Base-by-base conservation (phyloP, 2,888 invertebrate species). In the Vesta saturnalis region DNA sequence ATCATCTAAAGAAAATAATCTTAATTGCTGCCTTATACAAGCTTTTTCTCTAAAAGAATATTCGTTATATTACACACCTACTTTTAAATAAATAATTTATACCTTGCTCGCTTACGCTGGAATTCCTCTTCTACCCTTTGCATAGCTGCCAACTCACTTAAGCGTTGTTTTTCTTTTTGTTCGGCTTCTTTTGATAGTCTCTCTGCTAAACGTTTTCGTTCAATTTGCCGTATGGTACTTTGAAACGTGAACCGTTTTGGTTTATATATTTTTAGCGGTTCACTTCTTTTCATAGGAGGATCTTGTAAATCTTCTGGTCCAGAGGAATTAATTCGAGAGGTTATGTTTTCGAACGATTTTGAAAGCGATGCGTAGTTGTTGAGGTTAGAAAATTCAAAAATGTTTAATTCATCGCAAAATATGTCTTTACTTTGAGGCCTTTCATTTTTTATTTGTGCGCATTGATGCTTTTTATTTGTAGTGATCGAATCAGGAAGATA, bases 101-200 rank as follows among this genome's bases (percentile, higher is more conserved):
- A 82, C 82, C 81, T 86, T 39, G 93, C 94, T 49, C 95, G 86
- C 83, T 95, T 94, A 72, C 90, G 87, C 81, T 94, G 94, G 82
- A 95, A 95, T 82, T 95, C 94, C 80, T 94, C 94, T 80, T 94
- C 94, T 1, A 94, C 94, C 79, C 91, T 89, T 77, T 91, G 89
- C 92, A 95, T 93, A 72, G 92, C 93, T 83, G 94, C 93, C 77
- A 93, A 85, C 82, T 94, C 94, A 69, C 90, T 89, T 64, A 90
- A 86, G 60, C 94, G 84, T 82, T 93, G 91, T 62, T 90, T 89
- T 82, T 94, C 93, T 82, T 92, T 92, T 62, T 89, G 87, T 78
- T 94, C 93, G 0, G 92, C 92, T 79, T 94, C 92, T 72, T 88
- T 89, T 15, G 92, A 91, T 67, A 94, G 85, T 82, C 90, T 91